Evolutionary conservation across 2,888 invertebrate genomes (phyloP), one percentile per base, ranked within the genome.

Genomic region (Ryuthela nishihirai): DNA sequence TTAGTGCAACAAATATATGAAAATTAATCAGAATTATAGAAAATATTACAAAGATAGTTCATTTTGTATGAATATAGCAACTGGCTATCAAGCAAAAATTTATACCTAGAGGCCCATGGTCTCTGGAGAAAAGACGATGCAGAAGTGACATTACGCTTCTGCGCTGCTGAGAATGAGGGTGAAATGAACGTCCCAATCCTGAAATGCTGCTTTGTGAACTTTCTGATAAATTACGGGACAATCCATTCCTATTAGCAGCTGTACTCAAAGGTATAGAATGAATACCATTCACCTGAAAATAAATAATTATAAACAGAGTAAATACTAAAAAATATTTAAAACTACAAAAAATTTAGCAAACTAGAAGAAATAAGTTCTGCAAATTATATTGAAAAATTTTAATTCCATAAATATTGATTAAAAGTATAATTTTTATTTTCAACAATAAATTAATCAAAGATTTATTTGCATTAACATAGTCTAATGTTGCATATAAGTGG

Each of bases 81-180:
- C n/a, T n/a, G n/a, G n/a, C n/a, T n/a, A n/a, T n/a, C n/a, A n/a
- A 29, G 29, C 9, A 34, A 34, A 15, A 34, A 9, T 15, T 17
- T 34, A 2, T 39, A 39, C 39, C 39, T 39, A 39, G 15, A 10
- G 29, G 7, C 9, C 29, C 29, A 29, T 20, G 15, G 12, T 54
- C 61, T 44, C 47, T 39, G 18, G 56, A 45, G 7, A 62, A 42
- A n/a, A 62, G 38, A 44, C 49, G 48, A n/a, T 52, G 52, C 50
- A 62, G 49, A 18, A 62, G 34, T 21, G 44, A 40, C 12, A 62
- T 24, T 17, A 62, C 46, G n/a, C 52, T 54, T 48, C 48, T 52
- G 15, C 38, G 46, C 17, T 62, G 56, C 26, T 43, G 43, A 29
- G 52, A 56, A 23, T 26, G 47, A 2, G 55, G 62, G 29, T 62